phyloP scores from a whole-genome alignment of 2,113 vertebrate genomes.

The Periophthalmus modestus region DNA sequence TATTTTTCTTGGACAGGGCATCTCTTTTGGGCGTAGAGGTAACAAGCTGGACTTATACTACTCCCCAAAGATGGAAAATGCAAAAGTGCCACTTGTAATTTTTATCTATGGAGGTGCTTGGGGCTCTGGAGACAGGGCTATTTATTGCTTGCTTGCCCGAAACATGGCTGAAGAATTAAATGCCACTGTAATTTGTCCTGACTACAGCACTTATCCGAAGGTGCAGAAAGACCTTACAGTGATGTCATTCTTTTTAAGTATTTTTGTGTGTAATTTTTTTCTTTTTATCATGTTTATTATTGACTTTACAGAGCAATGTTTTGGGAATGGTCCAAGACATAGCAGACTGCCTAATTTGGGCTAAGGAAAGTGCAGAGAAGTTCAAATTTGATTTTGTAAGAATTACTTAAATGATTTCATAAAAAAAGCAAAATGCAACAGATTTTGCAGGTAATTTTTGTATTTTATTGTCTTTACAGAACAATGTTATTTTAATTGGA shows the following conservation, averaged over 20 bases:
- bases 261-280: conserved; percentile 1
- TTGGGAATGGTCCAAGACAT: conserved; percentile 78
- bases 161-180: conserved; percentile 74
- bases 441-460: background rate
- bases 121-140: conserved; percentile 75
- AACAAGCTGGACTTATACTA: conserved; percentile 78
- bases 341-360: conserved; percentile 75
- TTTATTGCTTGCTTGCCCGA: conserved; percentile 74
- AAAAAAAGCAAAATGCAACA: background rate
- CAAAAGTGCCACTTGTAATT: conserved; percentile 58
- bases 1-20: conserved; percentile 53
- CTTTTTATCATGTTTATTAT: conserved; percentile 13
- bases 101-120: conserved; percentile 78
- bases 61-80: conserved; percentile 35
- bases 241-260: background rate
- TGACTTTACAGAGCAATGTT: conserved; percentile 65
- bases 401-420: conserved; percentile 3
- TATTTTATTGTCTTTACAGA: conserved; percentile 45
- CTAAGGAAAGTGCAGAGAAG: conserved; percentile 58
- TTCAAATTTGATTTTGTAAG: conserved; percentile 75
- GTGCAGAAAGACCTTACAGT: conserved; percentile 33
- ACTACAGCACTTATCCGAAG: conserved; percentile 78
- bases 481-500: conserved; percentile 73
- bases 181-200: conserved; percentile 75
- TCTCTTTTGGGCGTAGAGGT: conserved; percentile 69